phyloP scores from a whole-genome alignment of 2,113 vertebrate genomes.

The Daphoenositta chrysoptera region DNA sequence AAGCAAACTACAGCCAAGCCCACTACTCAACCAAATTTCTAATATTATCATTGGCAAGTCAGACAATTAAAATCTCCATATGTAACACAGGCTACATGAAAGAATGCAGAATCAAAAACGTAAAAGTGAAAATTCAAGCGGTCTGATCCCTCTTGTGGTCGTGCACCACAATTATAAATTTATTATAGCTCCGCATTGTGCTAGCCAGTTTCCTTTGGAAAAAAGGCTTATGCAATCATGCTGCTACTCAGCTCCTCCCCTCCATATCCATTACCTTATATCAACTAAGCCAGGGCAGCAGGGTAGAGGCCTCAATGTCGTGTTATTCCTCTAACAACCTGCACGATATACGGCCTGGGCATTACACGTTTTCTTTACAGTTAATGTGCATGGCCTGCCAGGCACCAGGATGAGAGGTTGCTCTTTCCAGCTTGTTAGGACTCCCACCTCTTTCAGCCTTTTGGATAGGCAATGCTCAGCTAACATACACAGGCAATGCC shows the following conservation, averaged over 20 bases:
- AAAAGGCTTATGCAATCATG: background rate
- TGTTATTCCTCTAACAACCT: background rate
- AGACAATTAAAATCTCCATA: background rate
- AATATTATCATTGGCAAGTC: background rate
- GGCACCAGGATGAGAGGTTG: background rate
- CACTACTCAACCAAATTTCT: background rate
- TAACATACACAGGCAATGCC: background rate
- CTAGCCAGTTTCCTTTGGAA: background rate
- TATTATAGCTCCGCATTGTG: background rate
- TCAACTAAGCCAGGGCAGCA: background rate
- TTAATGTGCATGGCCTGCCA: background rate
- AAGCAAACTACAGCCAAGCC: background rate
- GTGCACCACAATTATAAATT: background rate
- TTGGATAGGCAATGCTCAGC: background rate
- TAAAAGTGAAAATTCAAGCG: background rate
- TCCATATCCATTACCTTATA: background rate
- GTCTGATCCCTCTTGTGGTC: slow-evolving; percentile 36
- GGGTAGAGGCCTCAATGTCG: background rate
- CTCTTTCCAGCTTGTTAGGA: background rate
- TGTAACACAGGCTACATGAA: background rate
- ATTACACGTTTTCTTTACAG: background rate
- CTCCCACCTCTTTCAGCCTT: background rate
- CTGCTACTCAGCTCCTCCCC: background rate
- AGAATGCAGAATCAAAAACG: accelerated
- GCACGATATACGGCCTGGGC: accelerated